These are phyloP conservation scores for Sandelia bainsii DNA, from an alignment of 2,797 vertebrate species.

Conservation along the genomic window DNA sequence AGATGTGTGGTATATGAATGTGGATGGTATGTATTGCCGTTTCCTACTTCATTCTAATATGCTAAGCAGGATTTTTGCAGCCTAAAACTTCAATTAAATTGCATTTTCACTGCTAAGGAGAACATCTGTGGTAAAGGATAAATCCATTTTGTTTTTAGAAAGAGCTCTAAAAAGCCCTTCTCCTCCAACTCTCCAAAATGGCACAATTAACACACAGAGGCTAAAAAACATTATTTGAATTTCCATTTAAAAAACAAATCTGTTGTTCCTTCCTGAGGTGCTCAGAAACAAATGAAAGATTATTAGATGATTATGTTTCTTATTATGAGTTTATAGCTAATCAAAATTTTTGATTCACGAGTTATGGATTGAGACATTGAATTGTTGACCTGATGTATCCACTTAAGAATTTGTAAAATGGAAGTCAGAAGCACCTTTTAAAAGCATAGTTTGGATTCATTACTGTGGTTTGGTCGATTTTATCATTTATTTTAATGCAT, in stretches of 20 bases:
- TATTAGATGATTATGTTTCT: neutral
- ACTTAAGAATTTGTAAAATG: too few relatives aligned
- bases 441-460: too few relatives aligned
- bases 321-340: neutral
- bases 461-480: too few relatives aligned
- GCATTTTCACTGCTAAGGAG: neutral
- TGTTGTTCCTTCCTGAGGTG: neutral
- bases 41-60: conserved; percentile 27
- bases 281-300: neutral
- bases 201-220: neutral
- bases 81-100: neutral
- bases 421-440: too few relatives aligned
- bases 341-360: neutral
- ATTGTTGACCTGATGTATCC: neutral
- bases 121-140: conserved; percentile 1
- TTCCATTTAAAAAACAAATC: conserved; percentile 5
- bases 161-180: neutral
- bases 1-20: conserved; percentile 83
- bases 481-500: too few relatives aligned
- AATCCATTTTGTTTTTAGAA: conserved; percentile 28
- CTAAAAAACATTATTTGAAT: conserved; percentile 12
- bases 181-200: neutral
- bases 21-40: conserved; percentile 72
- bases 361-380: neutral
- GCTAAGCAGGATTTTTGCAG: neutral